Evolutionary conservation across 2,888 invertebrate species (phyloP).

Genomic region (Deilephila elpenor): DNA sequence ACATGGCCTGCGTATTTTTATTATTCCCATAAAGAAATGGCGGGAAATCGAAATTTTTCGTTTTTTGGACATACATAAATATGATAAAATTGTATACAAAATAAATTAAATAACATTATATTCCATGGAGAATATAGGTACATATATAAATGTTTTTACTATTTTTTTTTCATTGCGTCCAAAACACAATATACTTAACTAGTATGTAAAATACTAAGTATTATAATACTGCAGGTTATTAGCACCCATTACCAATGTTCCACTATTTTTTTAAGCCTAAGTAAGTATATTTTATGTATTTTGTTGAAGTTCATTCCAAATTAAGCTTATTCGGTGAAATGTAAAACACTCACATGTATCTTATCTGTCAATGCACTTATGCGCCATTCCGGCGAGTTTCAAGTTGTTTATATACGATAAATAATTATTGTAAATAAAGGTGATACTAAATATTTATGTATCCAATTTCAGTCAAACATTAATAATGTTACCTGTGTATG

Average conservation of each 20-base stretch:
- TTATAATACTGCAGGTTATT: too few relatives aligned
- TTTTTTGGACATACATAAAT: not conserved
- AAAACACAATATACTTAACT: too few relatives aligned
- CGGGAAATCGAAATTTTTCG: not conserved
- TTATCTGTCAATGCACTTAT: constrained; percentile 76
- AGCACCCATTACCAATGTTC: too few relatives aligned
- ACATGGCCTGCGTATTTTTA: constrained; percentile 18
- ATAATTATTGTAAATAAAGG: constrained; percentile 43
- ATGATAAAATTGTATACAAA: not conserved
- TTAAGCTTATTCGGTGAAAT: constrained; percentile 32
- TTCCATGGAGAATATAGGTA: too few relatives aligned
- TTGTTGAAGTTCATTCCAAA: not conserved
- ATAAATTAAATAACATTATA: not conserved
- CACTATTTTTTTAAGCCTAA: too few relatives aligned
- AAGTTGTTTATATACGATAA: constrained; percentile 30
- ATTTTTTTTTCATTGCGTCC: too few relatives aligned
- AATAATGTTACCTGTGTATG: too few relatives aligned
- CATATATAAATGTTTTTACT: too few relatives aligned
- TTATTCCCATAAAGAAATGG: constrained; percentile 30
- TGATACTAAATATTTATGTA: constrained; percentile 35
- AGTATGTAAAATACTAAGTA: too few relatives aligned
- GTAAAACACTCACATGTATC: constrained; percentile 40
- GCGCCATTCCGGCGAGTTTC: constrained; percentile 25
- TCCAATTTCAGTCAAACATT: too few relatives aligned
- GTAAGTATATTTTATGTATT: too few relatives aligned